These are phyloP conservation scores for Lepus europaeus DNA, from an alignment of 2,113 vertebrate species.

Conservation along the genomic window DNA sequence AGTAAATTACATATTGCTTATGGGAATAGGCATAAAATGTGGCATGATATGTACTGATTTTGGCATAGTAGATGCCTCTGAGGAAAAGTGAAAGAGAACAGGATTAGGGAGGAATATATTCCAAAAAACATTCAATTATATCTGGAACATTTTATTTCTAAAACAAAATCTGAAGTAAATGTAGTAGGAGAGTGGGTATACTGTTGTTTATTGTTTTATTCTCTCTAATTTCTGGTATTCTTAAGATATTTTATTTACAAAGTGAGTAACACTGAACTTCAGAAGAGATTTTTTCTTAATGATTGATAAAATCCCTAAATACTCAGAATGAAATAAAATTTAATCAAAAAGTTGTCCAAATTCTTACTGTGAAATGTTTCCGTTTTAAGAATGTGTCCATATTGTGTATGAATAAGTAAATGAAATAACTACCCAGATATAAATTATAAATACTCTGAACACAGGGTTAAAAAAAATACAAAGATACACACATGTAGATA, in stretches of 20 bases:
- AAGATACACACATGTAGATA: neutral
- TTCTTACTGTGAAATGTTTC: slow-evolving; percentile 61
- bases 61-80: neutral
- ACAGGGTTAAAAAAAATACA: slow-evolving; percentile 18
- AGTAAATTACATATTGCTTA: neutral
- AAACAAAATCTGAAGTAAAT: slow-evolving; percentile 46
- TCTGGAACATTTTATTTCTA: slow-evolving; percentile 43
- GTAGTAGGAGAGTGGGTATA: neutral
- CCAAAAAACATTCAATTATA: neutral
- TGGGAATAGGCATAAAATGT: neutral
- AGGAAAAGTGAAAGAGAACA: neutral
- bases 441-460: slow-evolving; percentile 11
- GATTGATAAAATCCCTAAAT: slow-evolving; percentile 29
- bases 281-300: slow-evolving; percentile 8
- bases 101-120: neutral
- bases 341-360: slow-evolving; percentile 42
- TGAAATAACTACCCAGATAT: slow-evolving; percentile 6
- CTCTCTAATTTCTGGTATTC: neutral
- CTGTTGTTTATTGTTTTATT: neutral
- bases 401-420: neutral
- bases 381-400: slow-evolving; percentile 43
- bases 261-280: slow-evolving; percentile 1
- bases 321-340: slow-evolving; percentile 23
- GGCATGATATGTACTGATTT: neutral
- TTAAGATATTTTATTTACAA: slow-evolving; percentile 57